These are phyloP conservation scores for Pithys albifrons DNA, from an alignment of 2,113 vertebrate species.

Conservation along the genomic window DNA sequence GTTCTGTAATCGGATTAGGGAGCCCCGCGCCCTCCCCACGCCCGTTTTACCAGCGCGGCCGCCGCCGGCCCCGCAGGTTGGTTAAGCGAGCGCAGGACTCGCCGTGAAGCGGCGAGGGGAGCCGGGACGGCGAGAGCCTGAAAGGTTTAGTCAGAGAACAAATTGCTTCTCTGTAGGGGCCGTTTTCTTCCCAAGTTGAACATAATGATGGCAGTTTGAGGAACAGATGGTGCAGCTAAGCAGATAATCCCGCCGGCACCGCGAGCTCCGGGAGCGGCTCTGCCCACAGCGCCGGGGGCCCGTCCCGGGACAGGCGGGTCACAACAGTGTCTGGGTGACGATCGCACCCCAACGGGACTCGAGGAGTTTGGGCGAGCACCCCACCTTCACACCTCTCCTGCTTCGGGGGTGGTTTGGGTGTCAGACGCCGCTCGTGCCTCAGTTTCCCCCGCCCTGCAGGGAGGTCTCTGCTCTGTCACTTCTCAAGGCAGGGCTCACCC, in stretches of 20 bases:
- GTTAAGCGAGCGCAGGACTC: not conserved
- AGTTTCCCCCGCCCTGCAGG: not conserved
- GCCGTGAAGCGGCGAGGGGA: not conserved
- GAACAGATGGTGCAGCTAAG: conserved; percentile 68
- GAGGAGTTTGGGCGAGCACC: not conserved
- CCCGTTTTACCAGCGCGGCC: not conserved
- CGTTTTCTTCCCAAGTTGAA: conserved; percentile 63
- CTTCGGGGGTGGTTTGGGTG: not conserved
- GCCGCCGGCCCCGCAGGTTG: not conserved
- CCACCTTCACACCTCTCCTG: not conserved
- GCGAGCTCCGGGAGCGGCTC: not conserved
- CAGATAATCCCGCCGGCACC: conserved; percentile 55
- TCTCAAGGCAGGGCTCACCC: not conserved
- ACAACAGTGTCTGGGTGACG: not conserved
- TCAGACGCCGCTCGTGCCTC: not conserved
- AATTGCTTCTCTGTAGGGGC: conserved; percentile 74
- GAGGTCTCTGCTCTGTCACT: not conserved
- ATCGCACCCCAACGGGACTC: not conserved
- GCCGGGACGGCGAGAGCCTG: conserved; percentile 20
- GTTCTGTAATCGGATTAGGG: conserved; percentile 58
- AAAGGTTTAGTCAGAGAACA: conserved; percentile 70
- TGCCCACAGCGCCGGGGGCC: not conserved
- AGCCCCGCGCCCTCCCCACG: not conserved
- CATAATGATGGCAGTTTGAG: conserved; percentile 66
- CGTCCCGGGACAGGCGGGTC: not conserved